phyloP scores from a whole-genome alignment of 2,797 vertebrate genomes.

The Pampus argenteus region DNA sequence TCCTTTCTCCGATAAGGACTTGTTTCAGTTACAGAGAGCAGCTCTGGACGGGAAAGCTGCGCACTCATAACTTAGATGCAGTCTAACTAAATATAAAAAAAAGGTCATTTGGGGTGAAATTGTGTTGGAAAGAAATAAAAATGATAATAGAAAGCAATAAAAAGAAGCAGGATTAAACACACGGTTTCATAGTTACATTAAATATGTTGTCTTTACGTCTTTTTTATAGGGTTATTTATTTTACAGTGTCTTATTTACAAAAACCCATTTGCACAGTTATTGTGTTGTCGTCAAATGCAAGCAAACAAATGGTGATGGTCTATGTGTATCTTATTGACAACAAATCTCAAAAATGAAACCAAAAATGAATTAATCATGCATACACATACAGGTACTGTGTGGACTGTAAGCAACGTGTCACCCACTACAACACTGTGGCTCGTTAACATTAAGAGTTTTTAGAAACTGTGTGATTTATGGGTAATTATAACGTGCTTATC shows the following conservation, averaged over 20 bases:
- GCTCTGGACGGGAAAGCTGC: slow-evolving; percentile 5
- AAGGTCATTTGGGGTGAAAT: not conserved
- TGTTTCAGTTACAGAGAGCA: slow-evolving; percentile 35
- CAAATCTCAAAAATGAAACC: not conserved
- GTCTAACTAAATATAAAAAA: too few species aligned
- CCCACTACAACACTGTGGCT: not conserved
- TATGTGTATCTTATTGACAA: too few species aligned
- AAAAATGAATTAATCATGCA: too few species aligned
- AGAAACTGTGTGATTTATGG: slow-evolving; percentile 60
- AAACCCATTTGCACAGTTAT: not conserved
- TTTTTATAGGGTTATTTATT: not conserved
- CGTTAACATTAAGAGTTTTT: not conserved
- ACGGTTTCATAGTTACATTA: not conserved
- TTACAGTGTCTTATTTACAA: not conserved
- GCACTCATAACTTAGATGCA: not conserved
- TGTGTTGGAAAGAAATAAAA: not conserved
- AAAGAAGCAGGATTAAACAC: too few species aligned
- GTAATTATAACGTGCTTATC: slow-evolving; percentile 59
- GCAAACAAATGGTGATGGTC: not conserved
- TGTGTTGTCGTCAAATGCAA: not conserved
- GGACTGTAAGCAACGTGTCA: not conserved
- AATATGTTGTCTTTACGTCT: too few species aligned
- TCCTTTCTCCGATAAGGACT: not conserved
- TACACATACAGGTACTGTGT: not conserved
- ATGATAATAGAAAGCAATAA: not conserved